Conservation (phyloP, 2,113 vertebrate species). For the Sitta europaea region DNA sequence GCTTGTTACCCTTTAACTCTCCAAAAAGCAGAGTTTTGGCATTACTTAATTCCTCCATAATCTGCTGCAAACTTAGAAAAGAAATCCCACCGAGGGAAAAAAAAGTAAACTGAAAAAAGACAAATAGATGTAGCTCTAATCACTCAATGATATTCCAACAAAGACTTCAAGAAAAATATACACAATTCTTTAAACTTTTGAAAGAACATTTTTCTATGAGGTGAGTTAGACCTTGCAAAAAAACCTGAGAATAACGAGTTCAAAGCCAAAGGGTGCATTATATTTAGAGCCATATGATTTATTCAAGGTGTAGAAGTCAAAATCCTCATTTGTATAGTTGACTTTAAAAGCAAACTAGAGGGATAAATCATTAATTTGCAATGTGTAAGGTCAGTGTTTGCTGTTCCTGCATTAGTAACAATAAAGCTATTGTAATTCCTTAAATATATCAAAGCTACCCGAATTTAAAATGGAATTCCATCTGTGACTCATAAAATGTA, state of each 20-base stretch:
- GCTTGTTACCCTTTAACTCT: not conserved
- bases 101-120: not conserved
- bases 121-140: not conserved
- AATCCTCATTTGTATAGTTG: conserved; percentile 61
- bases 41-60: not conserved
- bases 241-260: conserved; percentile 51
- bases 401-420: conserved; percentile 71
- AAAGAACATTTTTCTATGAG: conserved; percentile 3
- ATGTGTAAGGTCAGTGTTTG: conserved; percentile 69
- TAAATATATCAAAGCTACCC: conserved; percentile 70
- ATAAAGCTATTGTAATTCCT: conserved; percentile 63
- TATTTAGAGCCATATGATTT: conserved; percentile 45
- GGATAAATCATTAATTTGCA: conserved; percentile 69
- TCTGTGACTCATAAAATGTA: conserved; percentile 91
- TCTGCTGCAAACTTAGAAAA: not conserved
- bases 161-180: not conserved
- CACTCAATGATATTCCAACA: not conserved
- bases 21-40: not conserved
- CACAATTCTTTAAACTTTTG: conserved; percentile 19
- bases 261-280: conserved; percentile 60
- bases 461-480: conserved; percentile 85
- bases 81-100: not conserved
- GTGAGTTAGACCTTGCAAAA: conserved; percentile 37
- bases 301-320: conserved; percentile 65
- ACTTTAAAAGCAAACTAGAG: conserved; percentile 67